Conservation (phyloP, 2,888 invertebrate species). For the Limulus polyphemus region DNA sequence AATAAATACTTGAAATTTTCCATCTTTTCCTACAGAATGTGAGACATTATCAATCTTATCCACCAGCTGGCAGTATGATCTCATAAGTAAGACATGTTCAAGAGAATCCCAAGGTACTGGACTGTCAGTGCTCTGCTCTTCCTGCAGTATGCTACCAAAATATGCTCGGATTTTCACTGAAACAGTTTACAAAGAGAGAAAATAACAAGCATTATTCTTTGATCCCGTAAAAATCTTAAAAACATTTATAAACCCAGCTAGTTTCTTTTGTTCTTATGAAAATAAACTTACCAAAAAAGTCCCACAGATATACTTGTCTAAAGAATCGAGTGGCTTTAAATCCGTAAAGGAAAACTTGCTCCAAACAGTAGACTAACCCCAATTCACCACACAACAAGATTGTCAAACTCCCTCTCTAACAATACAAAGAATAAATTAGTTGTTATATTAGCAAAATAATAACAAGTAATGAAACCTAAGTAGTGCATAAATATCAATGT, state of each 20-base stretch:
- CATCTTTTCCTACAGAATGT: conserved; percentile 86
- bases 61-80: conserved; percentile 75
- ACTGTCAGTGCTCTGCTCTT: too few species aligned
- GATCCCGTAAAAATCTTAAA: too few species aligned
- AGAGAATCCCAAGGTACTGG: conserved; percentile 17
- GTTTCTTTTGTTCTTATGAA: too few species aligned
- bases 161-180: too few species aligned
- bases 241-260: too few species aligned
- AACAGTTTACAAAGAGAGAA: too few species aligned
- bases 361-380: conserved; percentile 82
- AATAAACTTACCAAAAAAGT: conserved; percentile 68
- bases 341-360: conserved; percentile 88
- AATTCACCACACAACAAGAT: conserved; percentile 87
- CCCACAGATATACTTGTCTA: conserved; percentile 93
- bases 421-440: conserved; percentile 9
- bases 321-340: conserved; percentile 82
- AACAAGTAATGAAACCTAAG: too few species aligned
- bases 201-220: too few species aligned
- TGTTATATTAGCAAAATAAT: conserved; percentile 2
- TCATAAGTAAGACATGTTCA: conserved; percentile 55
- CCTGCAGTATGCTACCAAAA: too few species aligned
- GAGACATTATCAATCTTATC: conserved; percentile 76
- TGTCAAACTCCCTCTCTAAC: conserved; percentile 50
- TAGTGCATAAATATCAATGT: too few species aligned
- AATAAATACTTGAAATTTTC: conserved; percentile 92